A percentile compares a stretch with the other conserved stretches of the same genome.
Conservation (phyloP, 2,113 vertebrate genomes). For the Microtus richardsoni region DNA sequence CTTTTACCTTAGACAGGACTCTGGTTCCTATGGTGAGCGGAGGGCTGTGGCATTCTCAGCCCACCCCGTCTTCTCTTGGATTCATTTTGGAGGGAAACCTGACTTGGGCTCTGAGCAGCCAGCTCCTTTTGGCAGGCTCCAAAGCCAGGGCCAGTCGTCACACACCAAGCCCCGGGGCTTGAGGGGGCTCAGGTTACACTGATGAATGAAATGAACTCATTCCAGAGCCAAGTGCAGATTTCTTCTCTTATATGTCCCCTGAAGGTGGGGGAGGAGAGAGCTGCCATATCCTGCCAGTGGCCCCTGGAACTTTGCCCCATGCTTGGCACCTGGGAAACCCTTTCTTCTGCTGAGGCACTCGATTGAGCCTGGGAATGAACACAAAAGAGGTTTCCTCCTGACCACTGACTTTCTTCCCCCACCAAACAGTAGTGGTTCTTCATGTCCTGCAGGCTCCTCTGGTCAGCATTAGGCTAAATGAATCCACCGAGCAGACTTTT, state of each 20-base stretch:
- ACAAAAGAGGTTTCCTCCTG: background rate
- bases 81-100: background rate
- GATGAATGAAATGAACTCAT: conserved; percentile 58
- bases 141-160: background rate
- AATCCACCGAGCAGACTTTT: conserved; percentile 63
- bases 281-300: background rate
- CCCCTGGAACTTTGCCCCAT: background rate
- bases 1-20: background rate
- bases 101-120: background rate
- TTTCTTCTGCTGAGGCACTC: background rate
- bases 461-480: conserved; percentile 2
- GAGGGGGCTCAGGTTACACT: conserved; percentile 58
- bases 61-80: background rate
- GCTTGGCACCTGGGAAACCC: background rate
- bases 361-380: background rate
- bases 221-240: conserved; percentile 62
- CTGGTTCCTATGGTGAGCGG: accelerated
- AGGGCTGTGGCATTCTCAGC: background rate
- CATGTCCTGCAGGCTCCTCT: conserved; percentile 7
- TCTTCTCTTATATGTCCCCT: conserved; percentile 60
- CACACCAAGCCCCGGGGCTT: conserved; percentile 4
- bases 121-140: background rate
- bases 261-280: background rate
- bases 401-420: too few species aligned
- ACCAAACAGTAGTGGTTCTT: background rate